A percentile compares a stretch with the other conserved stretches of the same genome.
phyloP scores from a whole-genome alignment of 1,140 invertebrate genomes.

The Cotesia glomerata region DNA sequence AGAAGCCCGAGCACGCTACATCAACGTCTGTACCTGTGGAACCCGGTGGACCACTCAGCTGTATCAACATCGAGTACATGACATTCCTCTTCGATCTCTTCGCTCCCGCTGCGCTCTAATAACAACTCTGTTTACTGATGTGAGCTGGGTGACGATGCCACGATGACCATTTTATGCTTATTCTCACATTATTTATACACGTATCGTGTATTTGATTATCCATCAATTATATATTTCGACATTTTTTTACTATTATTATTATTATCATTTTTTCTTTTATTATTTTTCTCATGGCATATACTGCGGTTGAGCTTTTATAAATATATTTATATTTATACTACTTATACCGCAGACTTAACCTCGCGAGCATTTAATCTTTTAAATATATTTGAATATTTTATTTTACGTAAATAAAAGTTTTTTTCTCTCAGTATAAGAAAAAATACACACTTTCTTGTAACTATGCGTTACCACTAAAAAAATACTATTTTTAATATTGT shows the following conservation, averaged over 20 bases:
- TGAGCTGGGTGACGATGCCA: not conserved
- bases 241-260: not conserved
- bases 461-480: too few relatives aligned
- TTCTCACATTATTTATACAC: slow-evolving; percentile 11
- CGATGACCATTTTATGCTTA: not conserved
- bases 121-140: slow-evolving; percentile 28
- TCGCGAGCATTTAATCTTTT: too few relatives aligned
- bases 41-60: slow-evolving; percentile 60
- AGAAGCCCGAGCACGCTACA: slow-evolving; percentile 50
- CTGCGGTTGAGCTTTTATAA: too few relatives aligned
- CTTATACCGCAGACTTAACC: too few relatives aligned
- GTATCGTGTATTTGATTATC: not conserved
- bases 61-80: slow-evolving; percentile 63
- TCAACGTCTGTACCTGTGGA: slow-evolving; percentile 48
- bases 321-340: too few relatives aligned
- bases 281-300: too few relatives aligned
- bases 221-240: not conserved
- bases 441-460: too few relatives aligned
- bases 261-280: not conserved
- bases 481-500: too few relatives aligned
- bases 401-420: too few relatives aligned
- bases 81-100: slow-evolving; percentile 61
- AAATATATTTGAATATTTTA: too few relatives aligned
- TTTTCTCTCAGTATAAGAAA: too few relatives aligned
- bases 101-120: slow-evolving; percentile 37